Percentiles rank a stretch among this genome's conserved stretches.
phyloP scores from a whole-genome alignment of 2,797 vertebrate species.

The Coilia nasus region DNA sequence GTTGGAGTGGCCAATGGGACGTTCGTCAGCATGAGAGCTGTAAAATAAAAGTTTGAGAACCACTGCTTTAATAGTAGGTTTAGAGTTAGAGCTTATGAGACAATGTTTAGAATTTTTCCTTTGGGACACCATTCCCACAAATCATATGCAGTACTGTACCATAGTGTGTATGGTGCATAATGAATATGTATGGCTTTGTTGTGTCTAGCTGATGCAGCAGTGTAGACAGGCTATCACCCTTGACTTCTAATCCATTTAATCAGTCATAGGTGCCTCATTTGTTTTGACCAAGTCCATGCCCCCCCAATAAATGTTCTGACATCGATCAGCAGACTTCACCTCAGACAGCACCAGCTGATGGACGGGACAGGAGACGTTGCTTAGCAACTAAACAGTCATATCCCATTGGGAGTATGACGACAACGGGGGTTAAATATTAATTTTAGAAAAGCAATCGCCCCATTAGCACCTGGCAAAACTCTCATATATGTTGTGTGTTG shows the following conservation, averaged over 20 bases:
- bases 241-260: not conserved
- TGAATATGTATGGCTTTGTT: not conserved
- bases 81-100: too few species aligned
- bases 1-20: too few species aligned
- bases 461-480: slow-evolving; percentile 49
- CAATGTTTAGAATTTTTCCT: too few species aligned
- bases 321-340: not conserved
- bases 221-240: not conserved
- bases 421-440: slow-evolving; percentile 50
- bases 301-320: not conserved
- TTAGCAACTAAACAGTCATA: slow-evolving; percentile 47
- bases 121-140: too few species aligned
- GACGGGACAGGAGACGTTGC: slow-evolving; percentile 44
- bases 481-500: slow-evolving; percentile 31
- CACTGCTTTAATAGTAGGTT: too few species aligned
- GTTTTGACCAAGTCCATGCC: not conserved
- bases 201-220: not conserved
- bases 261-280: not conserved
- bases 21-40: too few species aligned
- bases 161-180: too few species aligned
- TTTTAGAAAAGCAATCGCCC: slow-evolving; percentile 32
- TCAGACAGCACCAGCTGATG: not conserved
- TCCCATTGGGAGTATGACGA: slow-evolving; percentile 33
- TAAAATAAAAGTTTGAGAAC: too few species aligned
- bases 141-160: too few species aligned